Evolutionary conservation across 2,888 invertebrate genomes (phyloP).

Genomic region (Sarcophaga subvicina): DNA sequence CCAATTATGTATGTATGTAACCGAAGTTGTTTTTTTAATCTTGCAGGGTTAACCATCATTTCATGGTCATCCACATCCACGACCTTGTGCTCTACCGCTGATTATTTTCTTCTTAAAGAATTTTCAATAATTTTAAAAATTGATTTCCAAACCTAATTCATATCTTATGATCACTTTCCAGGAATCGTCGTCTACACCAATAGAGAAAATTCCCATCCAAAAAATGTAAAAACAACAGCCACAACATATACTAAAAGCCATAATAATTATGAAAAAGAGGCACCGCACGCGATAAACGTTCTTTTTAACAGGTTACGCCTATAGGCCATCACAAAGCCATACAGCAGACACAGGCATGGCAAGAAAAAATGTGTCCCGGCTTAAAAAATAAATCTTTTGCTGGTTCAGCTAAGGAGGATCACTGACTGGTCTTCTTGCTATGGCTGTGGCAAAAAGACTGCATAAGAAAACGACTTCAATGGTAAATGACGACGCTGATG

Average conservation of each 20-base stretch:
- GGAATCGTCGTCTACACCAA: slow-evolving; percentile 23
- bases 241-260: slow-evolving; percentile 12
- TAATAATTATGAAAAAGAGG: slow-evolving; percentile 58
- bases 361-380: slow-evolving; percentile 33
- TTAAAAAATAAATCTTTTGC: slow-evolving; percentile 42
- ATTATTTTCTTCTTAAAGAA: background rate
- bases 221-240: slow-evolving; percentile 32
- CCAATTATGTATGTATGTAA: no score
- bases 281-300: slow-evolving; percentile 75
- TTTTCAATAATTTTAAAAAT: slow-evolving; percentile 38
- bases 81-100: no score
- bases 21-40: no score
- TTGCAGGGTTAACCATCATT: no score
- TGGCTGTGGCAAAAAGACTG: slow-evolving; percentile 2
- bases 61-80: no score
- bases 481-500: slow-evolving; percentile 24
- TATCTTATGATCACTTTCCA: slow-evolving; percentile 55
- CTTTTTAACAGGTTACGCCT: slow-evolving; percentile 78
- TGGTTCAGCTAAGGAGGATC: background rate
- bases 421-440: background rate
- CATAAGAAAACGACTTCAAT: slow-evolving; percentile 45
- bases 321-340: slow-evolving; percentile 53
- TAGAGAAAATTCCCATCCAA: slow-evolving; percentile 58
- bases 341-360: slow-evolving; percentile 67
- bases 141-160: slow-evolving; percentile 51